Percentiles rank a stretch among this genome's conserved stretches.
phyloP scores from a whole-genome alignment of 2,888 invertebrate genomes.

The Parascotia fuliginaria region DNA sequence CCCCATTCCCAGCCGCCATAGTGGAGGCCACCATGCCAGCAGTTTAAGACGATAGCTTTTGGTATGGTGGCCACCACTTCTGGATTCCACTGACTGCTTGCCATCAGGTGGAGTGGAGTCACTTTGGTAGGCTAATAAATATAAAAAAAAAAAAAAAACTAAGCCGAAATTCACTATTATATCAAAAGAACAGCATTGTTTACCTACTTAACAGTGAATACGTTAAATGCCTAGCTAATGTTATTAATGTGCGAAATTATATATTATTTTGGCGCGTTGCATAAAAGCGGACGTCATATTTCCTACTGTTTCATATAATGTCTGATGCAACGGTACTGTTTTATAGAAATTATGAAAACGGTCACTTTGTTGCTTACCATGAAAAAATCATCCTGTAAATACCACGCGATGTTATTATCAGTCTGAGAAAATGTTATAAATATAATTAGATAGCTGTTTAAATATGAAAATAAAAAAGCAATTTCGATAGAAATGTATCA shows the following conservation, averaged over 20 bases:
- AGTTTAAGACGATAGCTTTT: no score
- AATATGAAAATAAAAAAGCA: no score
- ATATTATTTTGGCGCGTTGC: conserved; percentile 15
- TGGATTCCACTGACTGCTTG: no score
- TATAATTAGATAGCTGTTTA: no score
- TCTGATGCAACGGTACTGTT: conserved; percentile 25
- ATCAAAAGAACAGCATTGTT: conserved; percentile 26
- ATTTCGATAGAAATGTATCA: not conserved
- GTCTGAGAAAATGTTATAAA: no score
- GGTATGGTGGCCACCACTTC: no score
- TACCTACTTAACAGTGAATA: not conserved
- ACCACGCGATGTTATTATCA: no score
- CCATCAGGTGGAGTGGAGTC: no score
- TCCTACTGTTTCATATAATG: conserved; percentile 18
- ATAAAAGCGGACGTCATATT: conserved; percentile 14
- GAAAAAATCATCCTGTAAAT: not conserved
- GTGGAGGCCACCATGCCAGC: no score
- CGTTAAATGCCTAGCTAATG: not conserved
- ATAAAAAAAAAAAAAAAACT: no score
- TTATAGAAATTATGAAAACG: conserved; percentile 31
- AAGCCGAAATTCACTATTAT: conserved; percentile 3
- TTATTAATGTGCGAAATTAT: conserved; percentile 25
- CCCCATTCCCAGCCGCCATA: no score
- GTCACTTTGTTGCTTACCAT: conserved; percentile 23
- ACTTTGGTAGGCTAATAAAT: no score